Conservation (phyloP, 2,113 vertebrate genomes). For the Alectura lathami region DNA sequence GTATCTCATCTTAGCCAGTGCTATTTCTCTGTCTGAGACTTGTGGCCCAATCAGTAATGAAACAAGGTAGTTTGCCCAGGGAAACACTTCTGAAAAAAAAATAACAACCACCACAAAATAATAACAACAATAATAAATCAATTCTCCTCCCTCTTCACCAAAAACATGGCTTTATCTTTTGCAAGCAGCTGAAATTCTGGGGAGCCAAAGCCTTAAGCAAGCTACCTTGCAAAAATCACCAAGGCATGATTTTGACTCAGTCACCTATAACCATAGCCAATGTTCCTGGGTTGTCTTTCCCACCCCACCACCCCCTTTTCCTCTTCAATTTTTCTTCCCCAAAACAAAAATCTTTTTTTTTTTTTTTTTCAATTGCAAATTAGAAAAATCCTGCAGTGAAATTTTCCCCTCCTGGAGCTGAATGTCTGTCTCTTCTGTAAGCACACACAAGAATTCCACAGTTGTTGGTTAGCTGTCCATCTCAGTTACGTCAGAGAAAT, state of each 20-base stretch:
- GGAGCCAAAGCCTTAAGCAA: not conserved
- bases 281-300: too few species aligned
- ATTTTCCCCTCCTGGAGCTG: not conserved
- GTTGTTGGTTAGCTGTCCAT: not conserved
- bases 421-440: not conserved
- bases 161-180: not conserved
- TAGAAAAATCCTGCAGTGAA: not conserved
- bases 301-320: not conserved
- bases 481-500: not conserved
- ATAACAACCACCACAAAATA: too few species aligned
- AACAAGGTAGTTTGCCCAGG: not conserved
- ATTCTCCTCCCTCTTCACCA: not conserved
- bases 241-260: not conserved
- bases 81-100: not conserved
- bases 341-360: too few species aligned
- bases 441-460: not conserved
- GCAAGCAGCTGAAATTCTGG: not conserved
- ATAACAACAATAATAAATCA: too few species aligned
- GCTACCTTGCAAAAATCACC: not conserved
- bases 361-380: not conserved
- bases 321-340: not conserved
- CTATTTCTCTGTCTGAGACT: not conserved
- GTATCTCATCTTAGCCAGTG: not conserved
- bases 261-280: not conserved
- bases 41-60: not conserved